Base-by-base conservation (phyloP, 2,888 invertebrate species). In the Scelioninae gen. 2 region DNA sequence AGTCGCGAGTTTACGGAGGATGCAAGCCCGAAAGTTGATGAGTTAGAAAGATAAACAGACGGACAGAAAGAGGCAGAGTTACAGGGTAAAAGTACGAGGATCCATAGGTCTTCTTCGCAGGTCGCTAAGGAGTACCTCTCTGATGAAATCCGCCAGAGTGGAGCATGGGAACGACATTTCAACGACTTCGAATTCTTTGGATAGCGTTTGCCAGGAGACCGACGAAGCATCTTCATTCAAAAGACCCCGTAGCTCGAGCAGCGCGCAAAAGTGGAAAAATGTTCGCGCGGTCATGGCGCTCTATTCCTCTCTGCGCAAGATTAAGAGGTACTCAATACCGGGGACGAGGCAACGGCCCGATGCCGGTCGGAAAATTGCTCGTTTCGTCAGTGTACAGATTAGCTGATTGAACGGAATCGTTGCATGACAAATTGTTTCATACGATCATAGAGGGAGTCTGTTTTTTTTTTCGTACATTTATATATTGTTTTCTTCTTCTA, bases 221-320 rank as follows among this genome's bases (percentile, higher is more conserved):
- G 76, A 89, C 88, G 85, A 72, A 33, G 75, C 77, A n/a, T 10
- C 7, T 48, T 73, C 79, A 46, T 79, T 81, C 28, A 81, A 81
- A 63, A 78, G 82, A 60, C 80, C 84, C 53, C 83, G 83, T 78
- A 83, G 79, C 71, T 82, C 84, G 65, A 80, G 84, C 76, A 84
- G 85, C 70, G 84, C 85, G 60, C 93, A 93, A 89, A 93, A 93
- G 87, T 95, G 94, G 94, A 92, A 92, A 87, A 94, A 93, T 89
- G 91, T 95, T 82, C 91, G 94, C 86, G 94, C 94, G 83, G 94
- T 94, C 85, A 93, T 94, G 93, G 93, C 94, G 84, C 93, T 94
- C 90, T 94, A 94, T 90, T 92, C 93, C 88, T 92, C 94, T 82
- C 91, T 95, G 86, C 91, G 94, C 89, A 93, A 94, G 89, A 94